A percentile compares a stretch with the other conserved stretches of the same genome.
Conservation (phyloP, 2,797 vertebrate species). For the Chloroceryle amazona region DNA sequence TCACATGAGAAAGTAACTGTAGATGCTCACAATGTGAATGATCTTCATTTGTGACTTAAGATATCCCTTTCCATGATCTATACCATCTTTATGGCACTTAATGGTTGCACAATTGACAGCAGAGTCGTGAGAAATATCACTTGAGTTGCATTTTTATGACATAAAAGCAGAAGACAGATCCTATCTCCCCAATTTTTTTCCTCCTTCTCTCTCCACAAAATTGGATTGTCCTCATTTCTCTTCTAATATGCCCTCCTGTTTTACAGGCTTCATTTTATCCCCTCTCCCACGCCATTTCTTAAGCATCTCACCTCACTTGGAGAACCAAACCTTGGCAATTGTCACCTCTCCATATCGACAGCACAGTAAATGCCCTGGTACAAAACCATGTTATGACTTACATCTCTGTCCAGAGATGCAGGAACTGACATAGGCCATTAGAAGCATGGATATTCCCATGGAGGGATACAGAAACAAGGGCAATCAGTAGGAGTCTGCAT, state of each 20-base stretch:
- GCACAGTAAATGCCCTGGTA: not conserved
- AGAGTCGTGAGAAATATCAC: not conserved
- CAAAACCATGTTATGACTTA: not conserved
- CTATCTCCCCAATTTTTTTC: not conserved
- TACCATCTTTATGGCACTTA: not conserved
- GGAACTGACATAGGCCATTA: not conserved
- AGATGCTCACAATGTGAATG: not conserved
- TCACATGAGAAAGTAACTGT: not conserved
- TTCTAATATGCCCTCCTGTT: not conserved
- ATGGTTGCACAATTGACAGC: rapidly evolving
- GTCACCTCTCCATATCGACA: rapidly evolving
- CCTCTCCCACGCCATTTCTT: not conserved
- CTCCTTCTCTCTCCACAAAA: not conserved
- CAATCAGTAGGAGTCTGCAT: not conserved
- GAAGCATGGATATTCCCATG: not conserved
- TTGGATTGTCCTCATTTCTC: not conserved
- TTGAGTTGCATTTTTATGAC: not conserved
- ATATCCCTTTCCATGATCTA: not conserved
- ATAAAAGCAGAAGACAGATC: not conserved
- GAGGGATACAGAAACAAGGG: not conserved
- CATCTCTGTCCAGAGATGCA: not conserved
- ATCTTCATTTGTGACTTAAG: not conserved
- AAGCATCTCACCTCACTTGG: not conserved
- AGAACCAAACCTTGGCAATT: not conserved
- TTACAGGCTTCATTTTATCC: not conserved